These are phyloP conservation scores for Hyposoter didymator DNA, from an alignment of 2,888 invertebrate genomes.

Conservation along the genomic window DNA sequence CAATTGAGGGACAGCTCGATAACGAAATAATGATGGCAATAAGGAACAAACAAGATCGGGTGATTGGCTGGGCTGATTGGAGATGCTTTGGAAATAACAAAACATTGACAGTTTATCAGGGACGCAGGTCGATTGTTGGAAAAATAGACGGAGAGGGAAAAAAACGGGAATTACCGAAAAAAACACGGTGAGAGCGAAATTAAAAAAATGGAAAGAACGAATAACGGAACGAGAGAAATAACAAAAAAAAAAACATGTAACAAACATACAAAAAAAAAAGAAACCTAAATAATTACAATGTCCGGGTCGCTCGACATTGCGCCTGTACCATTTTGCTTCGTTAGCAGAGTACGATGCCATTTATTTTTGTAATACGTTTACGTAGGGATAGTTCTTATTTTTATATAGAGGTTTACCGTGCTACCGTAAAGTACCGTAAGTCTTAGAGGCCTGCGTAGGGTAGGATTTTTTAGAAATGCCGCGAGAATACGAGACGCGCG, in stretches of 20 bases:
- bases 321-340: conserved; percentile 84
- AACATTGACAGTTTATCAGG: conserved; percentile 42
- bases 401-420: conserved; percentile 82
- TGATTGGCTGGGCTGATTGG: conserved; percentile 52
- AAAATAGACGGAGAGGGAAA: conserved; percentile 36
- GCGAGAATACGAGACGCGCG: conserved; percentile 70
- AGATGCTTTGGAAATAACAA: conserved; percentile 31
- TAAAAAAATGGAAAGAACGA: conserved; percentile 23
- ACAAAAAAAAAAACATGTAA: conserved; percentile 43
- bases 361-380: conserved; percentile 84
- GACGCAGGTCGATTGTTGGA: conserved; percentile 39
- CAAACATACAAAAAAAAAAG: conserved; percentile 44
- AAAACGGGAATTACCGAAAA: conserved; percentile 11
- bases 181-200: conserved; percentile 5
- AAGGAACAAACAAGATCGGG: conserved; percentile 53
- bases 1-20: conserved; percentile 50
- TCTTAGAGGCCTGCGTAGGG: conserved; percentile 84
- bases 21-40: conserved; percentile 59
- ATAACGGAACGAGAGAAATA: conserved; percentile 39
- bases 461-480: conserved; percentile 75
- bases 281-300: conserved; percentile 72
- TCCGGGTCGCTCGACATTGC: conserved; percentile 82
- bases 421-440: conserved; percentile 82
- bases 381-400: conserved; percentile 82
- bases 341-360: conserved; percentile 84